Evolutionary conservation across 2,888 invertebrate species (phyloP).

Genomic region (Heliconius hortense): DNA sequence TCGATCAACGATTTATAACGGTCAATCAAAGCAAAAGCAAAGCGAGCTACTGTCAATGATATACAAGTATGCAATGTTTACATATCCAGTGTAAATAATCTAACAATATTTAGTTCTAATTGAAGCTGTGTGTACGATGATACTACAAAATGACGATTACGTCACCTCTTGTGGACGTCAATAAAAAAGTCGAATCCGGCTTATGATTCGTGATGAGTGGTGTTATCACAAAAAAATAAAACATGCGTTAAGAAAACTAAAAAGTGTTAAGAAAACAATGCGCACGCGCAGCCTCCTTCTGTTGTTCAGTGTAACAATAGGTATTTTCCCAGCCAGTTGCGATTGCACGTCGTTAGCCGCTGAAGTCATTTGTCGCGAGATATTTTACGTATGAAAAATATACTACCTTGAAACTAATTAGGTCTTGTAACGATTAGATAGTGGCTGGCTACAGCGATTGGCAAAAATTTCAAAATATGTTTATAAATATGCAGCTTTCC

Average conservation of each 20-base stretch:
- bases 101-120: slow-evolving; percentile 41
- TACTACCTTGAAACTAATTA: slow-evolving; percentile 58
- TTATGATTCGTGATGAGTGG: slow-evolving; percentile 58
- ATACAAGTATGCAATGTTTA: slow-evolving; percentile 40
- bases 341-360: slow-evolving; percentile 56
- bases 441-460: slow-evolving; percentile 55
- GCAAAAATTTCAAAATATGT: slow-evolving; percentile 66
- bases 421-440: slow-evolving; percentile 56
- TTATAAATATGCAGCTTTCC: slow-evolving; percentile 77
- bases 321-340: slow-evolving; percentile 54
- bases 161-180: slow-evolving; percentile 62
- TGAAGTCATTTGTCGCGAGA: slow-evolving; percentile 40
- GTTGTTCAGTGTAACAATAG: slow-evolving; percentile 63
- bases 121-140: slow-evolving; percentile 40
- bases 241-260: slow-evolving; percentile 21
- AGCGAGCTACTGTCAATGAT: slow-evolving; percentile 33
- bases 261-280: slow-evolving; percentile 56
- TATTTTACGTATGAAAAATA: slow-evolving; percentile 37
- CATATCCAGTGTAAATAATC: slow-evolving; percentile 43
- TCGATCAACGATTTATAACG: slow-evolving; percentile 27
- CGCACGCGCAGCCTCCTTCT: slow-evolving; percentile 55
- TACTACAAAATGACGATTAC: slow-evolving; percentile 64
- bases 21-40: slow-evolving; percentile 12
- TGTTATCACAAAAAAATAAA: slow-evolving; percentile 47
- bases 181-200: slow-evolving; percentile 72